These are phyloP conservation scores for Agrotis ipsilon DNA, from an alignment of 2,888 invertebrate species.

Conservation along the genomic window DNA sequence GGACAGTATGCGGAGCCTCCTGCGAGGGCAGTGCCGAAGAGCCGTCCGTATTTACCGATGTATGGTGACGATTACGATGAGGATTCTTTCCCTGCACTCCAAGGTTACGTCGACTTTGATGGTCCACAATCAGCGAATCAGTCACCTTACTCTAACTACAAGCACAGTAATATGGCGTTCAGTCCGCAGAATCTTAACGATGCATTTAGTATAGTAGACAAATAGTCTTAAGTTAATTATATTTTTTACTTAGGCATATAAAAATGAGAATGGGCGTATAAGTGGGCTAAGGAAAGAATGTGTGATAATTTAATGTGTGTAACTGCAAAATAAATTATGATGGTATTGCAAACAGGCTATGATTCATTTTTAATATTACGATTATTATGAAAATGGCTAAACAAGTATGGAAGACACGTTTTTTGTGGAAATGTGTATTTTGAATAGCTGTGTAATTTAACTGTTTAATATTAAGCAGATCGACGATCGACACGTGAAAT, in stretches of 20 bases:
- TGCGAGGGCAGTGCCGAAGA: conserved; percentile 76
- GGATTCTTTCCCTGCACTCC: conserved; percentile 60
- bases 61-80: conserved; percentile 69
- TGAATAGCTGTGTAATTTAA: no score
- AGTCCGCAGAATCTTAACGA: conserved; percentile 89
- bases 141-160: conserved; percentile 86
- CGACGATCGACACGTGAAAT: no score
- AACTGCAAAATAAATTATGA: not conserved
- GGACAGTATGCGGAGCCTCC: conserved; percentile 88
- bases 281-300: conserved; percentile 6
- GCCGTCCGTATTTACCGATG: conserved; percentile 70
- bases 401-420: no score
- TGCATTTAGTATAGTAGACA: conserved; percentile 85
- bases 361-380: not conserved
- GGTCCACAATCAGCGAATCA: conserved; percentile 73
- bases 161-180: conserved; percentile 87
- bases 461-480: no score
- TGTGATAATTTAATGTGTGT: conserved; percentile 28
- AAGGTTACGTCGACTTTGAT: conserved; percentile 71
- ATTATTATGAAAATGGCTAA: no score
- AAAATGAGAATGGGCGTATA: not conserved
- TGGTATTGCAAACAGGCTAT: not conserved
- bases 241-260: not conserved
- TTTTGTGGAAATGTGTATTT: no score
- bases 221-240: conserved; percentile 55